Evolutionary conservation across 2,797 vertebrate species (phyloP), one percentile per base, ranked within the genome.

Genomic region (Phrynocephalus vlangalii): DNA sequence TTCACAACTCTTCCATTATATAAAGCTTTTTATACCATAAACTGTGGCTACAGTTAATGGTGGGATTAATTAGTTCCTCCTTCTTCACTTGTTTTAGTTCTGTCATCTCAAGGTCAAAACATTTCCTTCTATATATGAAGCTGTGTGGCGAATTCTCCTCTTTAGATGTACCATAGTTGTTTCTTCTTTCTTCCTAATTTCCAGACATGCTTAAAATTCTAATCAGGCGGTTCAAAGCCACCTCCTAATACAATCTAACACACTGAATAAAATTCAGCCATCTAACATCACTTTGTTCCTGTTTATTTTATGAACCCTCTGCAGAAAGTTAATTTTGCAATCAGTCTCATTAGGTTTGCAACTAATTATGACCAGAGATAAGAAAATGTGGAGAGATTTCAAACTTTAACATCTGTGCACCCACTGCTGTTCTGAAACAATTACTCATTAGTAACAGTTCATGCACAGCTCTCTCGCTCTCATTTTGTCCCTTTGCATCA

Each of bases 51-150:
- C 1, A 82, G 38, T 79, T 89, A 93, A 88, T 66, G 89, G 50
- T 38, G 75, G 86, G 82, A 92, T 73, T 73, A 89, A 87, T 87
- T 89, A 79, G 80, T 91, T 88, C 68, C 82, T 76, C 87, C 15
- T 88, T 94, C 92, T 92, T 78, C n/a, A 71, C 22, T 91, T 91
- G 77, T 87, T 93, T 77, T 86, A 1, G 0, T 90, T 94, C 94
- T 91, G 91, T 93, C 92, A 93, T 93, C 92, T 96, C 95, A 97
- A 97, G 96, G 95, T 97, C 94, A 95, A 93, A 94, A 83, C 1
- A 0, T 88, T 93, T 44, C 30, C 83, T 79, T 82, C 70, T 91
- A 82, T 82, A 26, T 79, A 88, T 90, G 63, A 94, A 93, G 82
- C 85, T 91, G 86, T 68, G 92, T 84, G 87, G 68, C 88, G 24